Base-by-base conservation (phyloP, 2,113 vertebrate species). In the Gnathonemus echidnorhynchus region DNA sequence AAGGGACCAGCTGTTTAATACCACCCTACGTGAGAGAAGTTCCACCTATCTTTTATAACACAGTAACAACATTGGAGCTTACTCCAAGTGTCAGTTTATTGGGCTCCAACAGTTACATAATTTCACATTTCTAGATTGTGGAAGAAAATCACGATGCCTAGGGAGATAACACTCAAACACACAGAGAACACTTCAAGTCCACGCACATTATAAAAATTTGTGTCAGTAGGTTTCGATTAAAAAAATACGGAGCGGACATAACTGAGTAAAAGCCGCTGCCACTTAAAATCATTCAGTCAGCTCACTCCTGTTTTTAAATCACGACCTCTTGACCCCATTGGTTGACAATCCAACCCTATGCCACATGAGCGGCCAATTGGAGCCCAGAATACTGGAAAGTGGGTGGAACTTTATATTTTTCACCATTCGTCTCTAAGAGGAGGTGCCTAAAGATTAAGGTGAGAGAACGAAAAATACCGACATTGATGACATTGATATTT, bases 401-500 rank as follows among this genome's bases (percentile, higher is more conserved):
- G 94, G 94, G 93, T 93, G 89, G 94, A 94, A 52, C 94, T 93
- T 77, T 74, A 92, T 88, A 48, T 86, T 58, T 56, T 46, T 50
- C 83, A 56, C 62, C 74, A 89, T 91, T 90, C 87, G 88, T 77
- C 89, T 90, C 88, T 53, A 89, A 88, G 91, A 90, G 90, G 91
- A 88, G 90, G 92, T 85, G 86, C 90, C 87, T 92, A 90, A 94
- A 92, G 91, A 92, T 86, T 90, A 87, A 92, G 90, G 89, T 88
- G 93, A 92, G 90, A 58, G 88, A 88, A 90, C 90, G 87, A 91
- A 90, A 94, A 94, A 94, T 93, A 94, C 94, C 94, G 93, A 94
- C 95, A 94, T 93, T 95, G 95, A 95, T 95, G 93, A 94, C 95
- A 94, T 93, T 95, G 95, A 95, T 95, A 92, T 89, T 90, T 90